A percentile compares a stretch with the other conserved stretches of the same genome.
Evolutionary conservation across 2,797 vertebrate species (phyloP).

Genomic region (Tachyglossus aculeatus): DNA sequence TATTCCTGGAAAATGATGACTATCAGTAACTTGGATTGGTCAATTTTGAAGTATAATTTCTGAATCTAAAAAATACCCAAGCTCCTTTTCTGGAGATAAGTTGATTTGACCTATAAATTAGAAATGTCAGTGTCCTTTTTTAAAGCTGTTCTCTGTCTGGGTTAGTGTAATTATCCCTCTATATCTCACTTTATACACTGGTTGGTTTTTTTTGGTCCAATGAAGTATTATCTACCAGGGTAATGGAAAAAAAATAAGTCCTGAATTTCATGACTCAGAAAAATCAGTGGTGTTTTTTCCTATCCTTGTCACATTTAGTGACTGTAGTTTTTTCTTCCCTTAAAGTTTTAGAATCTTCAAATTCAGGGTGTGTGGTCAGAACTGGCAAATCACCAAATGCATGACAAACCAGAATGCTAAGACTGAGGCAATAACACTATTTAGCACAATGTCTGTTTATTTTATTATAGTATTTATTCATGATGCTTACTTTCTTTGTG

Average conservation of each 20-base stretch:
- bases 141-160: neutral
- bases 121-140: constrained; percentile 1
- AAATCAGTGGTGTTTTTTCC: neutral
- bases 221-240: too few species aligned
- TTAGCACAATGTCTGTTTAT: too few species aligned
- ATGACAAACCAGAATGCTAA: too few species aligned
- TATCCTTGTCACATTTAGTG: neutral
- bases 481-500: too few species aligned
- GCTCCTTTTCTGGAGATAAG: neutral
- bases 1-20: neutral
- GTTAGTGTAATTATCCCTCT: neutral
- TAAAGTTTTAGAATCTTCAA: neutral
- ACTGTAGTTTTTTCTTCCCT: neutral
- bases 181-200: constrained; percentile 10
- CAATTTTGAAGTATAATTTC: neutral
- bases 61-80: neutral
- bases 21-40: neutral
- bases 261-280: neutral
- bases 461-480: too few species aligned
- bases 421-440: too few species aligned
- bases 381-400: too few species aligned
- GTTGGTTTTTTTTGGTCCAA: neutral
- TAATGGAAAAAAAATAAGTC: too few species aligned
- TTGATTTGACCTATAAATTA: neutral
- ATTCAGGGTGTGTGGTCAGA: too few species aligned